Conservation (phyloP, 2,113 vertebrate genomes). For the Petroica traversi region DNA sequence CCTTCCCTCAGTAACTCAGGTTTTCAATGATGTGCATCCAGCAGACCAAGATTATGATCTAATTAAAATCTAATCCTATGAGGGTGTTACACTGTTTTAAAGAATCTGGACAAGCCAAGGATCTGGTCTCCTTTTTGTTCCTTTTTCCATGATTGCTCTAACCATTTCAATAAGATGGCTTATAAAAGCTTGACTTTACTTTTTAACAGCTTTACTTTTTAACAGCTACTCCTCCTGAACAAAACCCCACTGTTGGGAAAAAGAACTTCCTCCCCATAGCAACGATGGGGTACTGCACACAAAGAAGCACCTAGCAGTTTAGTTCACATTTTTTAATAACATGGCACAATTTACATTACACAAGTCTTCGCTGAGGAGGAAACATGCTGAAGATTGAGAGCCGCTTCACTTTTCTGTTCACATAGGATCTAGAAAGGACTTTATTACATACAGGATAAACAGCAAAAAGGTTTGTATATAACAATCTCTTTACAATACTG, state of each 20-base stretch:
- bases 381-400: slow-evolving; percentile 97
- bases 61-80: background rate
- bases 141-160: background rate
- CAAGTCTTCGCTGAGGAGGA: slow-evolving; percentile 93
- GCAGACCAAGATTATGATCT: background rate
- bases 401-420: slow-evolving; percentile 89
- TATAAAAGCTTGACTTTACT: background rate
- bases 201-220: background rate
- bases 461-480: slow-evolving; percentile 91
- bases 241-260: background rate
- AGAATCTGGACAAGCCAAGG: background rate
- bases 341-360: slow-evolving; percentile 99
- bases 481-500: slow-evolving; percentile 98
- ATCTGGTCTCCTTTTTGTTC: background rate
- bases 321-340: slow-evolving; percentile 99
- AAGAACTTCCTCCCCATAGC: background rate
- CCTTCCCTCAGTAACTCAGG: background rate
- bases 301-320: slow-evolving; percentile 79
- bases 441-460: slow-evolving; percentile 95
- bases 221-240: background rate
- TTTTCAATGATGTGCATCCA: background rate
- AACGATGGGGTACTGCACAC: slow-evolving; percentile 66
- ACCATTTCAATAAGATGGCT: background rate
- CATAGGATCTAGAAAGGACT: slow-evolving; percentile 95
- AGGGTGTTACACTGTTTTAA: background rate